Evolutionary conservation across 2,797 vertebrate species (phyloP), one percentile per base, ranked within the genome.

Genomic region (Dipus sagitta): DNA sequence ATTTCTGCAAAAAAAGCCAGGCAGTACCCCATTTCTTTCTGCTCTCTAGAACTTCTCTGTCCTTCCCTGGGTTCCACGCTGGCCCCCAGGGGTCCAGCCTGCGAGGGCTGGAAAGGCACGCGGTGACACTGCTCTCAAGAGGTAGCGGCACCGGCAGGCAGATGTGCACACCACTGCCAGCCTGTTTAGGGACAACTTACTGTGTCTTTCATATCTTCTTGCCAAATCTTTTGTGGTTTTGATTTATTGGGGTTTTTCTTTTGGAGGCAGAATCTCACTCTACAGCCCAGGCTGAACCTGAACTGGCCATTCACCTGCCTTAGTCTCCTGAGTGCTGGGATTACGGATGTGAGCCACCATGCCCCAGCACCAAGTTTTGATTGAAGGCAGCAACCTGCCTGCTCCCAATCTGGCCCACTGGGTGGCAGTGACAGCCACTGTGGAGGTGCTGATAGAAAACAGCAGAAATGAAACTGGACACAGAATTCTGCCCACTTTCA

Each of bases 1-100:
- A 15, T 71, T 70, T 95, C 21, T 58, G 23, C 60, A 21, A 28
- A 90, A 90, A 92, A 42, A 86, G 10, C 17, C 58, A 34, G 32
- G 38, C 4, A 58, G 2, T 62, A 38, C 38, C 74, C 14, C 26
- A 4, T 21, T 24, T 38, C 26, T 64, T 47, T 17, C 0, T 83
- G 83, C 67, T 52, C 11, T 32, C 64, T 23, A 28, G 60, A 5
- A 28, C 28, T 70, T 79, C 8, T 74, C 38, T 30, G 30, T 26
- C 65, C 26, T 54, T 20, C 54, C 58, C 26, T 14, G 4, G 42
- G 78, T 34, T 32, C 75, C 32, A 52, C 11, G 18, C 28, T 30
- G 15, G 32, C 30, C n/a, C 10, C 78, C 18, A 3, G 26, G 54
- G 20, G 30, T 64, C 4, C 52, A 75, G 86, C 64, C 11, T 8